A percentile compares a stretch with the other conserved stretches of the same genome.
These are phyloP conservation scores for Megaleporinus macrocephalus DNA, from an alignment of 2,113 vertebrate genomes.

Conservation along the genomic window DNA sequence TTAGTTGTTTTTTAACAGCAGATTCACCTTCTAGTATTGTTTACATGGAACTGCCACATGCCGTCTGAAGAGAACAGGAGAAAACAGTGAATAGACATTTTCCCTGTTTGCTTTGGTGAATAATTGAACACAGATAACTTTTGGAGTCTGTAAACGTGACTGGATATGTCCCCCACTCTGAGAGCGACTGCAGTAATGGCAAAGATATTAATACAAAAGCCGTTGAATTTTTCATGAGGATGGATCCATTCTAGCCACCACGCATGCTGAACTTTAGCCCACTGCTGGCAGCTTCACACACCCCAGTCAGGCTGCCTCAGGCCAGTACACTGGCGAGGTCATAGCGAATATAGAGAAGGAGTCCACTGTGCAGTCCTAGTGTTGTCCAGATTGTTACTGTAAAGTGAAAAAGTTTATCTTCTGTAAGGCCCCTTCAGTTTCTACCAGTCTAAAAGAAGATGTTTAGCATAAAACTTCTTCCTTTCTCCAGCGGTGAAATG, in stretches of 20 bases:
- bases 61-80: not conserved
- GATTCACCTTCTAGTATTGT: constrained; percentile 24
- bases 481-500: too few species aligned
- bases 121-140: constrained; percentile 22
- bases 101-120: constrained; percentile 11
- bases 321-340: not conserved
- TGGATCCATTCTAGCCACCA: constrained; percentile 1
- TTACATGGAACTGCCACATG: constrained; percentile 8
- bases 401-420: constrained; percentile 20
- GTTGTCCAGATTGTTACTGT: constrained; percentile 1
- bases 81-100: not conserved
- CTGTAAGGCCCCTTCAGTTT: too few species aligned
- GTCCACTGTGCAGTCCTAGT: not conserved
- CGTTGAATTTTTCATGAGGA: constrained; percentile 45
- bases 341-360: not conserved
- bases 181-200: constrained; percentile 22
- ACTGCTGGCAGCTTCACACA: not conserved
- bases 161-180: constrained; percentile 26
- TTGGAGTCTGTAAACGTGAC: constrained; percentile 9
- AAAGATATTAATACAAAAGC: constrained; percentile 12
- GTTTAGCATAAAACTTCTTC: too few species aligned
- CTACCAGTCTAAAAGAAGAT: too few species aligned
- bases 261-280: constrained; percentile 21
- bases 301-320: not conserved
- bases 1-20: constrained; percentile 56